phyloP scores from a whole-genome alignment of 2,797 vertebrate genomes.

The Myotis daubentonii region DNA sequence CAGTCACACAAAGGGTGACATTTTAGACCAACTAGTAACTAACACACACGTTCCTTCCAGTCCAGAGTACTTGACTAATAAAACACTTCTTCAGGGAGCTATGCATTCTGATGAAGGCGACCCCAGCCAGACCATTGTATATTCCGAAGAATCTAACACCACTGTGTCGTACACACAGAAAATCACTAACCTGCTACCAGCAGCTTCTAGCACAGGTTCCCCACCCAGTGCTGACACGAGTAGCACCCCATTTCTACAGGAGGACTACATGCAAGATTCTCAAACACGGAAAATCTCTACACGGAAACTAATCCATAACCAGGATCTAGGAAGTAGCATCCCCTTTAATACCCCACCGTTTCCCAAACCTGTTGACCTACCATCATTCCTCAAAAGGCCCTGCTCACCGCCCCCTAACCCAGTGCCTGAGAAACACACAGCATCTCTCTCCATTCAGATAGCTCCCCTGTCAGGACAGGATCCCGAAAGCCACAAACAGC shows the following conservation, averaged over 20 bases:
- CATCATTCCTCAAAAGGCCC: slow-evolving; percentile 76
- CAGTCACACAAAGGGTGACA: slow-evolving; percentile 77
- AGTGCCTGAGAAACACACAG: slow-evolving; percentile 85
- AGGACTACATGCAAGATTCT: slow-evolving; percentile 85
- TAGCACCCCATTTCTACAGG: slow-evolving; percentile 79
- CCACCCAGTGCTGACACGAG: slow-evolving; percentile 72
- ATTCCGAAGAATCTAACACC: slow-evolving; percentile 88
- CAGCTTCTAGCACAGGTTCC: slow-evolving; percentile 69
- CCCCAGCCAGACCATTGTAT: slow-evolving; percentile 76
- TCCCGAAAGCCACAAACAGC: slow-evolving; percentile 85
- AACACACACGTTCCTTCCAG: slow-evolving; percentile 70
- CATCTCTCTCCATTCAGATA: slow-evolving; percentile 90
- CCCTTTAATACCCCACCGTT: slow-evolving; percentile 81
- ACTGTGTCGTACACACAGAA: slow-evolving; percentile 89
- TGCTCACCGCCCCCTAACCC: slow-evolving; percentile 80
- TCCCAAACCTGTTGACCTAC: slow-evolving; percentile 71
- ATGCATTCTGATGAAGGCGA: slow-evolving; percentile 60
- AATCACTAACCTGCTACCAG: slow-evolving; percentile 83
- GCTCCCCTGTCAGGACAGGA: slow-evolving; percentile 83
- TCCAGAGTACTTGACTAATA: slow-evolving; percentile 77
- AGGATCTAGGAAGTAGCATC: slow-evolving; percentile 78
- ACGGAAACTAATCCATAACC: slow-evolving; percentile 90
- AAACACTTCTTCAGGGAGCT: slow-evolving; percentile 77
- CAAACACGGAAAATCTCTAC: slow-evolving; percentile 92
- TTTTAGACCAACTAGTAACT: slow-evolving; percentile 83